These are phyloP conservation scores for Shargacucullia verbasci DNA, from an alignment of 2,888 invertebrate genomes.

Conservation along the genomic window DNA sequence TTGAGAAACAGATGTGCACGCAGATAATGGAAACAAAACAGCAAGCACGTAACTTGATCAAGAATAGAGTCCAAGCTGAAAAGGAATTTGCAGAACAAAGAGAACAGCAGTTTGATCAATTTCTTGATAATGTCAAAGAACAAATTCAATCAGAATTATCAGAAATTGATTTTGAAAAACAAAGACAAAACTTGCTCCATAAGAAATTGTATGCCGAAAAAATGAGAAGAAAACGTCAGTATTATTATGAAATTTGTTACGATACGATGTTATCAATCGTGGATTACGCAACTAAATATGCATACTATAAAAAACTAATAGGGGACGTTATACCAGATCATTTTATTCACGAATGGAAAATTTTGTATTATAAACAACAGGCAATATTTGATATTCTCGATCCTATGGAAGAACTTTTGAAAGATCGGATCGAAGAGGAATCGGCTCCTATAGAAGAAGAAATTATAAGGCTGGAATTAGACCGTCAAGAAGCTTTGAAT, in stretches of 20 bases:
- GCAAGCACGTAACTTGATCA: conserved; percentile 87
- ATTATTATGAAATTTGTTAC: conserved; percentile 85
- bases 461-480: conserved; percentile 82
- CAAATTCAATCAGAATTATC: conserved; percentile 81
- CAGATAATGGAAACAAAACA: conserved; percentile 90
- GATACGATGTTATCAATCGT: conserved; percentile 87
- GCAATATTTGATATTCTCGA: conserved; percentile 86
- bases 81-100: conserved; percentile 84
- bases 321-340: conserved; percentile 81
- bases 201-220: conserved; percentile 87
- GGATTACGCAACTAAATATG: conserved; percentile 86
- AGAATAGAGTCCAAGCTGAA: conserved; percentile 86
- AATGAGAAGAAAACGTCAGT: conserved; percentile 81
- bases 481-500: conserved; percentile 87
- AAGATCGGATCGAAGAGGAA: conserved; percentile 70
- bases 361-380: conserved; percentile 86
- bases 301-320: conserved; percentile 81
- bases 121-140: conserved; percentile 79
- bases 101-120: conserved; percentile 84
- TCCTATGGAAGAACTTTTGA: conserved; percentile 77
- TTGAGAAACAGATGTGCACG: conserved; percentile 91
- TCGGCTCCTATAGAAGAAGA: conserved; percentile 74
- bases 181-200: conserved; percentile 86
- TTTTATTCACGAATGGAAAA: conserved; percentile 88
- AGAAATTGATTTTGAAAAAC: conserved; percentile 87